Conservation (phyloP, 2,797 vertebrate species). For the Perodicticus potto region DNA sequence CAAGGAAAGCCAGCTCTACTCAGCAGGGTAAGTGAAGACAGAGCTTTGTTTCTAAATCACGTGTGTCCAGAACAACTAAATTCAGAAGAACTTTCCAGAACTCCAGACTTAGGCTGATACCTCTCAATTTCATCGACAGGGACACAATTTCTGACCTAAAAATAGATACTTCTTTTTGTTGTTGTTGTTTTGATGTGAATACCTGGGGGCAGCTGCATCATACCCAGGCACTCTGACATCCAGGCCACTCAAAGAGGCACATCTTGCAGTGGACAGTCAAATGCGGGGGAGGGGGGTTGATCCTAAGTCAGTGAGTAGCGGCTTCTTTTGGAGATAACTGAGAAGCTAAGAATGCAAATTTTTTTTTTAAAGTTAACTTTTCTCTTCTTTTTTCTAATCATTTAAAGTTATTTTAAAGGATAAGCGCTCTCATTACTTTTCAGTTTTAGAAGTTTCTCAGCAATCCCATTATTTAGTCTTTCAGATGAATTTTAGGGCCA, state of each 20-base stretch:
- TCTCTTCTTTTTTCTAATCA: background rate
- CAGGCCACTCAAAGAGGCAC: background rate
- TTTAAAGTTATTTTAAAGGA: background rate
- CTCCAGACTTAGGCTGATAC: no score
- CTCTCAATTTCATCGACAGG: background rate
- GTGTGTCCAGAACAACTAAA: background rate
- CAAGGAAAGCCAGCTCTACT: background rate
- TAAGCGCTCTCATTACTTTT: background rate
- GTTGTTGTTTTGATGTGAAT: background rate
- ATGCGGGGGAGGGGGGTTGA: rapidly evolving
- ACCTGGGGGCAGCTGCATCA: background rate
- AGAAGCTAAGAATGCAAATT: background rate
- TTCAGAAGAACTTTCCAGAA: background rate
- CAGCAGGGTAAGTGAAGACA: no score
- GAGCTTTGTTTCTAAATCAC: background rate
- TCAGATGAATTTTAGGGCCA: slow-evolving; percentile 17
- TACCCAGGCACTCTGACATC: background rate
- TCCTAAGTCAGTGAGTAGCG: background rate
- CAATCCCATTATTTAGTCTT: background rate
- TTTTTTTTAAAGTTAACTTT: background rate
- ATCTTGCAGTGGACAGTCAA: background rate
- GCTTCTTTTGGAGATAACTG: background rate
- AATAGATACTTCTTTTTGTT: background rate
- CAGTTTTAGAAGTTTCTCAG: background rate
- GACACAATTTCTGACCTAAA: background rate